These are phyloP conservation scores for Hippocampus abdominalis DNA, from an alignment of 2,113 vertebrate species.

Conservation along the genomic window DNA sequence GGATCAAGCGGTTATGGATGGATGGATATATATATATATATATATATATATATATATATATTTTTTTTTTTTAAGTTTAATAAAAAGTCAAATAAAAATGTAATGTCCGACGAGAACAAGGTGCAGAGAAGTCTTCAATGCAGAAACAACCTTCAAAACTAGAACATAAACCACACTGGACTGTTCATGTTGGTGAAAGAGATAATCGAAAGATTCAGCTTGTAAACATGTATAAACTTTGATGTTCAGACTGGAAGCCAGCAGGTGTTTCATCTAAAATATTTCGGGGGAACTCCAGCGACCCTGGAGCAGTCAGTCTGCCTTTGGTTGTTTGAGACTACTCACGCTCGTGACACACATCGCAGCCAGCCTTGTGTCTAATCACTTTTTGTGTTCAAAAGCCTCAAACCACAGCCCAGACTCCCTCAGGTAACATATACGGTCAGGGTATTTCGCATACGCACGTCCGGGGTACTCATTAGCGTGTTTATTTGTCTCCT, in stretches of 20 bases:
- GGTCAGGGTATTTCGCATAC: slow-evolving; percentile 36
- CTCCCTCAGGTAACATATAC: slow-evolving; percentile 41
- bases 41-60: too few species aligned
- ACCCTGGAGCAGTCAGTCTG: slow-evolving; percentile 43
- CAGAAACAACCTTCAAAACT: not conserved
- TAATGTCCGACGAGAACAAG: not conserved
- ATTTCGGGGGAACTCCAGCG: slow-evolving; percentile 62
- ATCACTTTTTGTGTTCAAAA: slow-evolving; percentile 51
- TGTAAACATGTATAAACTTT: slow-evolving; percentile 23
- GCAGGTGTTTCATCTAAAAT: slow-evolving; percentile 57
- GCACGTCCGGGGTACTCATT: slow-evolving; percentile 44
- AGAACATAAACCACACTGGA: not conserved
- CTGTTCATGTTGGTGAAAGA: not conserved
- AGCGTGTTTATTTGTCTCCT: slow-evolving; percentile 50
- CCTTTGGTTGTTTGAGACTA: slow-evolving; percentile 39
- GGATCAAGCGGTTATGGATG: too few species aligned
- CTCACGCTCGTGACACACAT: slow-evolving; percentile 53
- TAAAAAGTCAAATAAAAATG: too few species aligned
- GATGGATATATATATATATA: too few species aligned
- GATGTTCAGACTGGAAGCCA: slow-evolving; percentile 25
- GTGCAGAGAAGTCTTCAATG: not conserved
- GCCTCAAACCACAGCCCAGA: slow-evolving; percentile 53
- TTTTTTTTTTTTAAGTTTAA: too few species aligned
- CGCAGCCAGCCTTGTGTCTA: slow-evolving; percentile 40
- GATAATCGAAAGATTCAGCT: not conserved